phyloP scores from a whole-genome alignment of 2,113 vertebrate genomes.

The Labeo catla region DNA sequence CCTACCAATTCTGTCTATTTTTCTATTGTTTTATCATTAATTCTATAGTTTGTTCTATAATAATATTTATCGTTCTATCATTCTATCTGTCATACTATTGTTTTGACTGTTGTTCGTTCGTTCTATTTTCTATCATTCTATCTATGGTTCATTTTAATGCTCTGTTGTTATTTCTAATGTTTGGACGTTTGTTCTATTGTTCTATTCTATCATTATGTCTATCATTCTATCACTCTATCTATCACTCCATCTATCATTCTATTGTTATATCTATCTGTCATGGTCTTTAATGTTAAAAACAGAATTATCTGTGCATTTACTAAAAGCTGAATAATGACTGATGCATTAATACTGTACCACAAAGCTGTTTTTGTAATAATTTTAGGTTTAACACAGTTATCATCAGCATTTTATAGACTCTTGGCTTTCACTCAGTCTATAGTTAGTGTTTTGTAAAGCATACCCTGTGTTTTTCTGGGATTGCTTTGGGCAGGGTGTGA shows the following conservation, averaged over 20 bases:
- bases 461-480: constrained; percentile 12
- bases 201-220: background rate
- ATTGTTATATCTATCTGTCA: background rate
- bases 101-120: too few relatives aligned
- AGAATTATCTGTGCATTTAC: background rate
- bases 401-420: background rate
- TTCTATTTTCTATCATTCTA: too few relatives aligned
- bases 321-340: background rate
- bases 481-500: constrained; percentile 26
- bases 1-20: too few relatives aligned
- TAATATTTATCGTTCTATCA: too few relatives aligned
- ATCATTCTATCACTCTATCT: background rate
- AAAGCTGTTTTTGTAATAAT: background rate
- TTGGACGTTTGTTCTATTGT: background rate
- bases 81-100: too few relatives aligned
- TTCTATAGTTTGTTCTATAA: too few relatives aligned
- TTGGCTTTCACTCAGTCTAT: background rate
- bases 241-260: background rate
- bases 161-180: background rate
- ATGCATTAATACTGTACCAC: background rate
- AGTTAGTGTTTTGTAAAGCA: background rate
- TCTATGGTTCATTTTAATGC: too few relatives aligned
- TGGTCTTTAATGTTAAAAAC: background rate
- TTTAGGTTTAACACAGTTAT: background rate
- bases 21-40: too few relatives aligned